Percentiles rank a stretch among this genome's conserved stretches.
These are phyloP conservation scores for Hemiprocne comata DNA, from an alignment of 2,113 vertebrate species.

Conservation along the genomic window DNA sequence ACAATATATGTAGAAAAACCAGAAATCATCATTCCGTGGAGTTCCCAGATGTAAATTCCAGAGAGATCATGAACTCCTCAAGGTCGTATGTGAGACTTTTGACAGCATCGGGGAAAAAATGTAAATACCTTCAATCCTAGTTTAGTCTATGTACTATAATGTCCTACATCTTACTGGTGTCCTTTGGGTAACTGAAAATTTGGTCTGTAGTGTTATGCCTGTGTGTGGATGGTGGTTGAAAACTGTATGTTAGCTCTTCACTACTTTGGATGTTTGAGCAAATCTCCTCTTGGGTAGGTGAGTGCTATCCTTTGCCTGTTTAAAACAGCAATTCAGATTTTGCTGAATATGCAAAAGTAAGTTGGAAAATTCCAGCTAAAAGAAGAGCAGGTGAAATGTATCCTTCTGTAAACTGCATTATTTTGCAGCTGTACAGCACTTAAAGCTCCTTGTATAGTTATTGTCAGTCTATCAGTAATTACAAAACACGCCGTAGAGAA, in stretches of 20 bases:
- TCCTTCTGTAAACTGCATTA: background rate
- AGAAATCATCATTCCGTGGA: background rate
- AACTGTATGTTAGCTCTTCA: background rate
- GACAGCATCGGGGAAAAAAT: background rate
- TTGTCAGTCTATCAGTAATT: background rate
- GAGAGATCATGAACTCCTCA: background rate
- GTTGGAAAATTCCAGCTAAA: background rate
- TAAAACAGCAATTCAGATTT: background rate
- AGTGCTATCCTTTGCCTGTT: background rate
- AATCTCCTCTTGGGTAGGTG: background rate
- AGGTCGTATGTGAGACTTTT: background rate
- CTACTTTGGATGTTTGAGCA: background rate
- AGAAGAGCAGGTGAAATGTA: background rate
- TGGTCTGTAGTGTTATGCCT: background rate
- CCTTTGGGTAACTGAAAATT: background rate
- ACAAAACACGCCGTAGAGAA: background rate
- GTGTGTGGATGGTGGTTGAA: background rate
- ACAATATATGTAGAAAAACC: background rate
- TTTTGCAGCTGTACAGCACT: background rate
- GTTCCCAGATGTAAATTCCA: background rate
- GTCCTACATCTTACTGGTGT: background rate
- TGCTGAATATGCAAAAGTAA: background rate
- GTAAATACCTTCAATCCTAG: background rate
- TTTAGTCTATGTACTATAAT: background rate
- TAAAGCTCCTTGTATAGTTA: background rate